Evolutionary conservation across 2,797 vertebrate species (phyloP).

Genomic region (Chrysocyon brachyurus): DNA sequence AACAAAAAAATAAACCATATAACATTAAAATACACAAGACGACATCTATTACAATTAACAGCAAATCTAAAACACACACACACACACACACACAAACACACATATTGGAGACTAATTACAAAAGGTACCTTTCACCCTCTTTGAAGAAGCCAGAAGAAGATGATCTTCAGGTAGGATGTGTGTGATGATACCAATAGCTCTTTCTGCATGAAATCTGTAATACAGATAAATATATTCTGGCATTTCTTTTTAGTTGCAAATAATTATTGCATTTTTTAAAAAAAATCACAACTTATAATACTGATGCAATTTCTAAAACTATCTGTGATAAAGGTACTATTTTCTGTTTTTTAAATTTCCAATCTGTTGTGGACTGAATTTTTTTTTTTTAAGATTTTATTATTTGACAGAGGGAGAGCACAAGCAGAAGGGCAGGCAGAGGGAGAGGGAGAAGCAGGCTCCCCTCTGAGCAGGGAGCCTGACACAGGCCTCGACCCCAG

Average conservation of each 20-base stretch:
- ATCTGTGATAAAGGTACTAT: not conserved
- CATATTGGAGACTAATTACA: conserved; percentile 49
- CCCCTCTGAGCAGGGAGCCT: no score
- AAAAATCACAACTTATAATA: conserved; percentile 25
- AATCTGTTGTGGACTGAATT: not conserved
- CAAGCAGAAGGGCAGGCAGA: no score
- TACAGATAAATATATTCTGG: conserved; percentile 26
- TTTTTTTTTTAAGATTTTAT: not conserved
- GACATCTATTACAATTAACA: not conserved
- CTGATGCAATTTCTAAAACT: conserved; percentile 63
- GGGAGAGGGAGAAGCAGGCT: no score
- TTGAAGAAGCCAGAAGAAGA: conserved; percentile 98
- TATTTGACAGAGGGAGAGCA: no score
- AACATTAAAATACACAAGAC: conserved; percentile 42
- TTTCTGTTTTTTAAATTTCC: conserved; percentile 18
- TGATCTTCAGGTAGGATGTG: conserved; percentile 99
- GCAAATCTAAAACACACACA: not conserved
- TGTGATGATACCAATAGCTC: conserved; percentile 99
- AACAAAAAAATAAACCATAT: conserved; percentile 43
- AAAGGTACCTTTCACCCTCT: conserved; percentile 97
- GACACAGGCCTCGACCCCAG: no score
- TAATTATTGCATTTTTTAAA: not conserved
- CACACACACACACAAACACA: not conserved
- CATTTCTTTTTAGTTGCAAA: conserved; percentile 62
- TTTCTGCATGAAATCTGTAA: conserved; percentile 98